Percentiles rank a stretch among this genome's conserved stretches.
phyloP scores from a whole-genome alignment of 2,113 vertebrate genomes.

The Tringa solitaria region DNA sequence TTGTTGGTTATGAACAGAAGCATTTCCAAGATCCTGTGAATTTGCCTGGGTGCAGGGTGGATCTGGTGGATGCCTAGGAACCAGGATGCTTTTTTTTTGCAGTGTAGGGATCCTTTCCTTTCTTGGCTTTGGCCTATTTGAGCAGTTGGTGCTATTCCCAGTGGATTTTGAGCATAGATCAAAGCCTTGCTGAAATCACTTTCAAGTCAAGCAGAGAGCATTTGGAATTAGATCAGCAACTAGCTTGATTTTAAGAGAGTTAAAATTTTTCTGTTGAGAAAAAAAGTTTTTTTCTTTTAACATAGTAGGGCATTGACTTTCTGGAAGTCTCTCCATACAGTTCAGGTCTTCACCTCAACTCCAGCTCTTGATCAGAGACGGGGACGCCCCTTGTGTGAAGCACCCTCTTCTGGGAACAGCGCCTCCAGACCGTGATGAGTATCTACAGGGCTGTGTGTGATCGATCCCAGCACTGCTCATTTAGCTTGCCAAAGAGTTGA shows the following conservation, averaged over 20 bases:
- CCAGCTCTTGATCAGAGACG: not conserved
- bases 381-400: not conserved
- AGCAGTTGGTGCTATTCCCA: conserved; percentile 56
- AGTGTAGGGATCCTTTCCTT: not conserved
- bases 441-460: not conserved
- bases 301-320: not conserved
- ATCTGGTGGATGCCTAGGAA: not conserved
- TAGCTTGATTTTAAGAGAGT: conserved; percentile 39
- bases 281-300: not conserved
- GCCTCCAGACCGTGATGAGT: not conserved
- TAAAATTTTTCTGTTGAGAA: not conserved
- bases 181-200: conserved; percentile 59
- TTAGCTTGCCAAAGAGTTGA: not conserved
- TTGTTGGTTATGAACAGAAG: not conserved
- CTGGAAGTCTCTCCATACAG: not conserved
- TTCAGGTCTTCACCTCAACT: not conserved
- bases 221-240: conserved; percentile 57
- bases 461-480: not conserved
- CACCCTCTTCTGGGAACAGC: not conserved
- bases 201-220: conserved; percentile 60
- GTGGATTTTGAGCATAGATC: conserved; percentile 61
- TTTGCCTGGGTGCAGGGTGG: not conserved
- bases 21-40: not conserved
- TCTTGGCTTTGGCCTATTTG: conserved; percentile 33
- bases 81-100: not conserved